A percentile compares a stretch with the other conserved stretches of the same genome.
phyloP scores from a whole-genome alignment of 35 echinoderm and acorn worm genomes.

The Heliocidaris erythrogramma region DNA sequence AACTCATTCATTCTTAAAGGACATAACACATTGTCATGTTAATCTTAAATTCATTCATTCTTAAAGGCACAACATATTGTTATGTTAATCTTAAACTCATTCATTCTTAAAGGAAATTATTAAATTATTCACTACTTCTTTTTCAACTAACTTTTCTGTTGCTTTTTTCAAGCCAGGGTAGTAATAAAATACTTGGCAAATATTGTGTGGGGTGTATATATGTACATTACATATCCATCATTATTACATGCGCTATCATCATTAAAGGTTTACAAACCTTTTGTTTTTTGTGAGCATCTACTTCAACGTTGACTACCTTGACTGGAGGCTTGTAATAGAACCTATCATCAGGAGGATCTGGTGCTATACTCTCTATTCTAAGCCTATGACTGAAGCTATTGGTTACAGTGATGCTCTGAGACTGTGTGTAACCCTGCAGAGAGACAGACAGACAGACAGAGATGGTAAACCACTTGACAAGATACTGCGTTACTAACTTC shows the following conservation, averaged over 20 bases:
- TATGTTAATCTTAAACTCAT: too few species aligned
- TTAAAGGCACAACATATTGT: not conserved
- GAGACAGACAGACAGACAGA: not conserved
- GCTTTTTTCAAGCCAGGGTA: too few species aligned
- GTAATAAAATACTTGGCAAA: too few species aligned
- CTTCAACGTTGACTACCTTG: slow-evolving; percentile 66
- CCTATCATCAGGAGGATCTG: slow-evolving; percentile 80
- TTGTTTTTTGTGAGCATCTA: slow-evolving; percentile 83
- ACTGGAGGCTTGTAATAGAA: slow-evolving; percentile 81
- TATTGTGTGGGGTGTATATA: not conserved
- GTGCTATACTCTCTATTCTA: slow-evolving; percentile 87
- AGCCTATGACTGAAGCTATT: slow-evolving; percentile 88
- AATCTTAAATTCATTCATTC: not conserved
- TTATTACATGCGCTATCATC: not conserved
- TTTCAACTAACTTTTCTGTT: too few species aligned
- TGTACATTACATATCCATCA: not conserved
- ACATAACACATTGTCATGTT: not conserved
- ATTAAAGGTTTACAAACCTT: slow-evolving; percentile 58
- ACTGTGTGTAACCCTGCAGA: slow-evolving; percentile 74
- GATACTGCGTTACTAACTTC: too few species aligned
- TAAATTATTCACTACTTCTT: too few species aligned
- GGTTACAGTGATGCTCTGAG: slow-evolving; percentile 72
- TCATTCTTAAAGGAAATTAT: too few species aligned
- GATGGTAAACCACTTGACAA: too few species aligned
- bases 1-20: too few species aligned